A percentile compares a stretch with the other conserved stretches of the same genome.
Evolutionary conservation across 2,888 invertebrate genomes (phyloP).

Genomic region (Cephus nigrinus): DNA sequence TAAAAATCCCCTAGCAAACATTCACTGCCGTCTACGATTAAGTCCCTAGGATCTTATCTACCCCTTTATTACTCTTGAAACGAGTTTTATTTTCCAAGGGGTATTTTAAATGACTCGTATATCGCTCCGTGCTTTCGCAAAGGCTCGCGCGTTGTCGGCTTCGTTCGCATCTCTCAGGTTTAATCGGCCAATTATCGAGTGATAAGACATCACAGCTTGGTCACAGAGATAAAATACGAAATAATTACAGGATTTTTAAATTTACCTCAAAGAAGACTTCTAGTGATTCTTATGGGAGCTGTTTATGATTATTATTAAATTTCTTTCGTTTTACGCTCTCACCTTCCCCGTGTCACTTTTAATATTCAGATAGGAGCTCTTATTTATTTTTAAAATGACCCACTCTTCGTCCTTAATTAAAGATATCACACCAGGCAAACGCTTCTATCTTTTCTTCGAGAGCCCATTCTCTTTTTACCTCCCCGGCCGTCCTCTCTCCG

Average conservation of each 20-base stretch:
- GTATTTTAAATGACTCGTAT: not conserved
- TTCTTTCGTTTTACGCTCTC: not conserved
- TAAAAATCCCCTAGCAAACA: not conserved
- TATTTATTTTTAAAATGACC: not conserved
- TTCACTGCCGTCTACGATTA: not conserved
- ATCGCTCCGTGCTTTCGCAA: not conserved
- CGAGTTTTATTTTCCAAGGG: not conserved
- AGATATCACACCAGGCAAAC: conserved; percentile 51
- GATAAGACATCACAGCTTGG: not conserved
- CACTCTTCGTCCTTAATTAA: conserved; percentile 56
- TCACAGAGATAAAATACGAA: not conserved
- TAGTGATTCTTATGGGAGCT: conserved; percentile 1
- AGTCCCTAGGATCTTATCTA: not conserved
- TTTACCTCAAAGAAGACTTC: conserved; percentile 10
- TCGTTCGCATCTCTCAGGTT: conserved; percentile 25
- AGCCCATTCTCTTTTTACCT: conserved; percentile 1
- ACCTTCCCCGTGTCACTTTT: conserved; percentile 21
- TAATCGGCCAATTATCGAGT: not conserved
- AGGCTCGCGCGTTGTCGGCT: conserved; percentile 21
- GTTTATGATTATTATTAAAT: not conserved
- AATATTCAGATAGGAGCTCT: conserved; percentile 40
- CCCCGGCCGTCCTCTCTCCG: not conserved
- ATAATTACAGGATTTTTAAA: not conserved
- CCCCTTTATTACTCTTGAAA: not conserved
- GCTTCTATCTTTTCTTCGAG: conserved; percentile 47